Conservation (phyloP, 2,113 vertebrate genomes). For the Stigmatopora argus region DNA sequence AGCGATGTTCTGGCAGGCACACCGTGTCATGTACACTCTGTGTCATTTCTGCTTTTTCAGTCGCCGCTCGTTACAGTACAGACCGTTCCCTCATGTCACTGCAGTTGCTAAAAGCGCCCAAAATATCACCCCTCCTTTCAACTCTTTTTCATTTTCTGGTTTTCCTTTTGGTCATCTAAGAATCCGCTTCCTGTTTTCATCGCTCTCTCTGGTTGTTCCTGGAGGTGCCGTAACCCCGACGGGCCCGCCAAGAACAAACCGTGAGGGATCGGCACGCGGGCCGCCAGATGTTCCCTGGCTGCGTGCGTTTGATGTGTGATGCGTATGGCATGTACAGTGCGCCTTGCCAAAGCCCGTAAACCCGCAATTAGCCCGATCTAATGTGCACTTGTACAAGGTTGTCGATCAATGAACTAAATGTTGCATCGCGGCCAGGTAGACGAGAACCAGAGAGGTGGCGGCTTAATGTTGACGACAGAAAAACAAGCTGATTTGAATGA, state of each 20-base stretch:
- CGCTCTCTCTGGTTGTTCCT: slow-evolving; percentile 50
- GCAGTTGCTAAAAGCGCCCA: slow-evolving; percentile 62
- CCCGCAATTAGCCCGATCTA: slow-evolving; percentile 34
- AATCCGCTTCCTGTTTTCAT: slow-evolving; percentile 75
- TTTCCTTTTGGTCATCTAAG: slow-evolving; percentile 61
- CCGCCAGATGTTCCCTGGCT: slow-evolving; percentile 51
- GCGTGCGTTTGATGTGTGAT: slow-evolving; percentile 49
- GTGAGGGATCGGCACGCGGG: slow-evolving; percentile 41
- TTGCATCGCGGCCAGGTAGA: slow-evolving; percentile 4
- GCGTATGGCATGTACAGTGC: slow-evolving; percentile 50
- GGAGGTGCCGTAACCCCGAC: slow-evolving; percentile 62
- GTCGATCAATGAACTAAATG: slow-evolving; percentile 13
- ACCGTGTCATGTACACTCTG: slow-evolving; percentile 44
- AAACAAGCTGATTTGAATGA: neutral
- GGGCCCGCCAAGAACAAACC: slow-evolving; percentile 63
- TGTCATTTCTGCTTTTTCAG: slow-evolving; percentile 61
- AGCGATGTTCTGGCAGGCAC: slow-evolving; percentile 55
- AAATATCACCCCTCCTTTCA: slow-evolving; percentile 36
- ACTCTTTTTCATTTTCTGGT: slow-evolving; percentile 13
- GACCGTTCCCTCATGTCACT: slow-evolving; percentile 65
- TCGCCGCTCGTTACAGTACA: slow-evolving; percentile 65
- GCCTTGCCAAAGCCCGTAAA: slow-evolving; percentile 56
- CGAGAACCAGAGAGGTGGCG: neutral
- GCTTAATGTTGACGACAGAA: neutral
- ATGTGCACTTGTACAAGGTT: slow-evolving; percentile 34